Percentiles rank a stretch among this genome's conserved stretches.
phyloP scores from a whole-genome alignment of 2,888 invertebrate species.

The Rhagophthalmus giganteus region DNA sequence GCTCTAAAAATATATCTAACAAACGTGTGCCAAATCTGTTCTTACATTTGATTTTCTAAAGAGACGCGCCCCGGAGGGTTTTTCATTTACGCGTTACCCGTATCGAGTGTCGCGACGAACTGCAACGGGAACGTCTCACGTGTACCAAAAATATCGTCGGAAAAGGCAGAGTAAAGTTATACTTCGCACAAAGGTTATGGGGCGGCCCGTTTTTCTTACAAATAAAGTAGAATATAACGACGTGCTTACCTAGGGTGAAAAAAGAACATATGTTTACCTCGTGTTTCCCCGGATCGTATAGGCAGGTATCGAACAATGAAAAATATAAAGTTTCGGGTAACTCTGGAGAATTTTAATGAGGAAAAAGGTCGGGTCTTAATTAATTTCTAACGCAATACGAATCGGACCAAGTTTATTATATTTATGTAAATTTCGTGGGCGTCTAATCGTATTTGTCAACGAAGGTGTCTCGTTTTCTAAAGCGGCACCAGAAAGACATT shows the following conservation, averaged over 20 bases:
- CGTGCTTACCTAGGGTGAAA: constrained; percentile 22
- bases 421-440: too few species aligned
- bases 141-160: constrained; percentile 11
- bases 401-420: too few species aligned
- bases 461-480: too few species aligned
- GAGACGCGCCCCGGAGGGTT: neutral
- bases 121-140: neutral
- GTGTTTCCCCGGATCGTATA: neutral
- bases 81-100: neutral
- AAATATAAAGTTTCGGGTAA: constrained; percentile 3
- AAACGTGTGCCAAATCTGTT: constrained; percentile 30
- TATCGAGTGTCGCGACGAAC: neutral
- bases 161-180: constrained; percentile 19
- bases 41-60: constrained; percentile 5
- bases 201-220: constrained; percentile 35
- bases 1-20: constrained; percentile 1
- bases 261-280: constrained; percentile 22
- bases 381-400: too few species aligned
- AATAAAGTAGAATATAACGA: constrained; percentile 33
- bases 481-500: too few species aligned
- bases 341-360: neutral
- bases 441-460: too few species aligned
- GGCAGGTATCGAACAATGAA: neutral
- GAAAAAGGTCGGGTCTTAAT: too few species aligned
- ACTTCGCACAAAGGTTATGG: constrained; percentile 18